These are phyloP conservation scores for Trematocara nigrifrons DNA, from an alignment of 2,113 vertebrate species.

Conservation along the genomic window DNA sequence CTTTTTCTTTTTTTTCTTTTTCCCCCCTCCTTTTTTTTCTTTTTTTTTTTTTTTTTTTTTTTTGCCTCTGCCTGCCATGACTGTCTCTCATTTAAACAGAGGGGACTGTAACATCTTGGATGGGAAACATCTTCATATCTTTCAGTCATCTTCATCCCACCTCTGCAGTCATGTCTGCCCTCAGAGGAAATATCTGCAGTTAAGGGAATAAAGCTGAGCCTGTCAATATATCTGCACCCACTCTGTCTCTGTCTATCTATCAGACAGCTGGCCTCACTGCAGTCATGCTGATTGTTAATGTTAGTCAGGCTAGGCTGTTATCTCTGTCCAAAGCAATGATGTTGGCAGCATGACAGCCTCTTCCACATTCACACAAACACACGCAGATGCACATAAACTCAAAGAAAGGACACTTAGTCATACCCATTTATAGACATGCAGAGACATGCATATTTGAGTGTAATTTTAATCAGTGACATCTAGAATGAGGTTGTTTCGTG, in stretches of 20 bases:
- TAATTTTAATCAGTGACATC: constrained; percentile 57
- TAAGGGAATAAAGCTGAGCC: constrained; percentile 17
- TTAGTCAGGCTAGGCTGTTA: constrained; percentile 39
- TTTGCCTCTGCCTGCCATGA: background rate
- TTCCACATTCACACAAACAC: background rate
- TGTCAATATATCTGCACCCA: constrained; percentile 50
- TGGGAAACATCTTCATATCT: background rate
- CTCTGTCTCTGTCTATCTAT: constrained; percentile 43
- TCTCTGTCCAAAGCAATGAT: constrained; percentile 17
- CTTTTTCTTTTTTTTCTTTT: background rate
- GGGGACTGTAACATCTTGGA: constrained; percentile 1
- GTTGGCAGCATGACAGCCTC: constrained; percentile 33
- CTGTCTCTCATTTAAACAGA: constrained; percentile 21
- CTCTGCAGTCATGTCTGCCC: constrained; percentile 16
- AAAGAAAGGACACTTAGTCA: constrained; percentile 10
- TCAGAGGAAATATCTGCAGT: constrained; percentile 30
- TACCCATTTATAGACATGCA: constrained; percentile 1
- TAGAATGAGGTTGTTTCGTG: constrained; percentile 38
- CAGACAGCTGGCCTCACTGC: constrained; percentile 35
- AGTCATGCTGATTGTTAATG: constrained; percentile 40
- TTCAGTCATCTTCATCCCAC: constrained; percentile 18
- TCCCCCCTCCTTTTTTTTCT: background rate
- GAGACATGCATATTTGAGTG: constrained; percentile 45
- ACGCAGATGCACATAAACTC: background rate
- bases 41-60: background rate